phyloP scores from a whole-genome alignment of 1,140 invertebrate species.

The Papilio glaucus region DNA sequence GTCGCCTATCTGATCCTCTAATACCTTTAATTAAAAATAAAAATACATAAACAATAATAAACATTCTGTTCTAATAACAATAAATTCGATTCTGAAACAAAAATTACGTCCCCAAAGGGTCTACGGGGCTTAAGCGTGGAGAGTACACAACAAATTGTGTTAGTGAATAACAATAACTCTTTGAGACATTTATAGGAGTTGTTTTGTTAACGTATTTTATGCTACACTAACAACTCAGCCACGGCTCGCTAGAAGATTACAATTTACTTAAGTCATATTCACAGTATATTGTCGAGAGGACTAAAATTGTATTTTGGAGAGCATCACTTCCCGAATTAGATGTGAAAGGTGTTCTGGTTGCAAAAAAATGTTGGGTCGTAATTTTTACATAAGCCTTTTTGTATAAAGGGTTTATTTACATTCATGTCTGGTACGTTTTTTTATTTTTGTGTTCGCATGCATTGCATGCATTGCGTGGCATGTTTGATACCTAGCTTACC shows the following conservation, averaged over 20 bases:
- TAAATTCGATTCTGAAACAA: slow-evolving; percentile 18
- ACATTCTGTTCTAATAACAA: slow-evolving; percentile 6
- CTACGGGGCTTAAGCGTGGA: neutral
- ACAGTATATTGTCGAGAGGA: neutral
- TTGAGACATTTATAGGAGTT: slow-evolving; percentile 24
- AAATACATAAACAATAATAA: neutral
- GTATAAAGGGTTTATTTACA: no score
- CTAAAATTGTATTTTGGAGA: neutral
- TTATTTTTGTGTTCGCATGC: no score
- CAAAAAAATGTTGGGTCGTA: no score
- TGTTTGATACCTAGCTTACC: no score
- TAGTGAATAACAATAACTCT: slow-evolving; percentile 23
- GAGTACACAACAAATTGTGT: slow-evolving; percentile 17
- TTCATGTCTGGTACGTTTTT: no score
- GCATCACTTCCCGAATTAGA: no score
- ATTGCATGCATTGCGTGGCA: no score
- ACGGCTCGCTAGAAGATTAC: neutral
- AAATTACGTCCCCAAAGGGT: neutral
- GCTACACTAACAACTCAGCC: neutral
- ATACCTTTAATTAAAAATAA: no score
- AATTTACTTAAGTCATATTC: neutral
- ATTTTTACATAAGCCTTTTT: no score
- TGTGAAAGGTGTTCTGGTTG: no score
- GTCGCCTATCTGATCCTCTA: no score
- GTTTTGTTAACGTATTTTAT: slow-evolving; percentile 27